phyloP scores from a whole-genome alignment of 92 coral and sea anemone genomes.

The Blastomussa wellsi region DNA sequence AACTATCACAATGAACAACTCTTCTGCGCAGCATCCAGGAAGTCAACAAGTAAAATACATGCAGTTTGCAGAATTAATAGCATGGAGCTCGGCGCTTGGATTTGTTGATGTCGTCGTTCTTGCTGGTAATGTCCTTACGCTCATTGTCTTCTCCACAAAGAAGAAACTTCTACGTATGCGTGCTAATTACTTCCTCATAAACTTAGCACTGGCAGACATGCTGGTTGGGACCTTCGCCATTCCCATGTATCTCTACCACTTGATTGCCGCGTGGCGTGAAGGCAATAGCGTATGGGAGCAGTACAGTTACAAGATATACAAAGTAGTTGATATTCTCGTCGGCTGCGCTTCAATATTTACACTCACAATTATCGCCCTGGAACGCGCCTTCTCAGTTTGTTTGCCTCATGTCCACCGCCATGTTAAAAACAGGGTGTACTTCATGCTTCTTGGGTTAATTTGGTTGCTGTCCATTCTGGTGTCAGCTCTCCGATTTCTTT shows the following conservation, averaged over 20 bases:
- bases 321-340: slow-evolving; percentile 75
- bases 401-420: slow-evolving; percentile 78
- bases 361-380: slow-evolving; percentile 72
- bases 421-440: slow-evolving; percentile 52
- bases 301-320: slow-evolving; percentile 46
- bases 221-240: slow-evolving; percentile 78
- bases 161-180: slow-evolving; percentile 78
- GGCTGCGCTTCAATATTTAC: slow-evolving; percentile 89
- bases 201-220: slow-evolving; percentile 81
- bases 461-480: slow-evolving; percentile 71
- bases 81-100: slow-evolving; percentile 75
- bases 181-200: slow-evolving; percentile 83
- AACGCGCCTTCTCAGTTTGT: slow-evolving; percentile 76
- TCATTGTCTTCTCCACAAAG: slow-evolving; percentile 73
- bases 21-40: slow-evolving; percentile 23
- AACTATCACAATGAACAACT: slow-evolving; percentile 62
- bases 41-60: slow-evolving; percentile 12
- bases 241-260: slow-evolving; percentile 73
- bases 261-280: slow-evolving; percentile 54
- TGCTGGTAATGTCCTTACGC: slow-evolving; percentile 76
- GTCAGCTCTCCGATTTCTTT: slow-evolving; percentile 63
- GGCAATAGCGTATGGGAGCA: slow-evolving; percentile 55
- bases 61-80: slow-evolving; percentile 61
- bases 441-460: slow-evolving; percentile 57
- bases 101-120: slow-evolving; percentile 70